Percentiles rank a stretch among this genome's conserved stretches.
phyloP scores from a whole-genome alignment of 2,797 vertebrate species.

The Sebastes alutus region DNA sequence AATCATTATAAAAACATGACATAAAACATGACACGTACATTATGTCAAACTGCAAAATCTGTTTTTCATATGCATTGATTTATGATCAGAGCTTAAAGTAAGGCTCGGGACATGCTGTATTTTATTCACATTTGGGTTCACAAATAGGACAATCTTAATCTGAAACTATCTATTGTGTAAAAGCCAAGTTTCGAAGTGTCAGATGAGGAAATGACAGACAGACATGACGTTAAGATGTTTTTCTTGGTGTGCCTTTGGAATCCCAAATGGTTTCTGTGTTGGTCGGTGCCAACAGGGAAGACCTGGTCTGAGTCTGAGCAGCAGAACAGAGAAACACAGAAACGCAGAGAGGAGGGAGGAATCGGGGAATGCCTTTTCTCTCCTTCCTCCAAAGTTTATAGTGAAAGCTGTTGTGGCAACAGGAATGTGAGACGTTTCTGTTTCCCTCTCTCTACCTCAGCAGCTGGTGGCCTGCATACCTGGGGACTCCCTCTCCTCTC shows the following conservation, averaged over 20 bases:
- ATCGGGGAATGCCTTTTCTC: constrained; percentile 27
- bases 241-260: constrained; percentile 11
- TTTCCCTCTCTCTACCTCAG: constrained; percentile 3
- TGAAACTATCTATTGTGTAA: not conserved
- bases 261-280: constrained; percentile 56
- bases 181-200: constrained; percentile 3
- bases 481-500: constrained; percentile 45
- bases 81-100: not conserved
- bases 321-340: constrained; percentile 15
- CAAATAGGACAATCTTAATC: not conserved
- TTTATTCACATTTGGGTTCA: not conserved
- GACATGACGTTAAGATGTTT: not conserved
- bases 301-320: not conserved
- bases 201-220: not conserved
- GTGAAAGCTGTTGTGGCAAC: constrained; percentile 37
- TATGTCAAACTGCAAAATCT: not conserved
- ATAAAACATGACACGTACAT: not conserved
- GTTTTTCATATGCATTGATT: not conserved
- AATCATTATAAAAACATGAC: not conserved
- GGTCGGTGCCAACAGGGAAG: constrained; percentile 41
- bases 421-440: constrained; percentile 26
- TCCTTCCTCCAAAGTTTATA: constrained; percentile 22
- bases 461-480: constrained; percentile 34
- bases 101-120: too few species aligned
- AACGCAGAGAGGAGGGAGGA: constrained; percentile 6